These are phyloP conservation scores for Tortrix viridana DNA, from an alignment of 2,888 invertebrate species.

Conservation along the genomic window DNA sequence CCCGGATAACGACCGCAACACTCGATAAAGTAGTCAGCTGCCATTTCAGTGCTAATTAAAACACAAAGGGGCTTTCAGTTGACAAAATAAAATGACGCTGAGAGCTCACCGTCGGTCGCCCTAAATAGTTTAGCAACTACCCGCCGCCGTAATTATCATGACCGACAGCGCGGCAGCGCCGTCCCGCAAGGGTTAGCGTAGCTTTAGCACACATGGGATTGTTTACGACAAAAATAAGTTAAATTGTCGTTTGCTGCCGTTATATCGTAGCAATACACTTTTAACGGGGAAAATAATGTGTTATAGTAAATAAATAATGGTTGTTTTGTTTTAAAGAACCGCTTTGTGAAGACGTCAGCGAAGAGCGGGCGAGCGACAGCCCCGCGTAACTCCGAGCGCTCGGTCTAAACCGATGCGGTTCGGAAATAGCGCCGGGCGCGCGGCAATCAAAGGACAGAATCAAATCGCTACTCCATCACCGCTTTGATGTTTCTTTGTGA, in stretches of 20 bases:
- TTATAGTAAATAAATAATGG: too few relatives aligned
- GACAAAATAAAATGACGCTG: constrained; percentile 65
- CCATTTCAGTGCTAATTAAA: constrained; percentile 64
- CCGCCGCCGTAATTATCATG: constrained; percentile 65
- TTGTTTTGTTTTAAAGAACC: constrained; percentile 22
- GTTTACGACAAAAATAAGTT: constrained; percentile 18
- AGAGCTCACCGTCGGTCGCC: constrained; percentile 57
- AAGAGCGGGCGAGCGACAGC: constrained; percentile 23
- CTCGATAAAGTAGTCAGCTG: constrained; percentile 36
- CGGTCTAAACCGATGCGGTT: constrained; percentile 28
- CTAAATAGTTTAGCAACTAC: constrained; percentile 68
- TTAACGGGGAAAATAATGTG: constrained; percentile 15
- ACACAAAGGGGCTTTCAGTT: constrained; percentile 67
- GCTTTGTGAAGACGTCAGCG: background rate
- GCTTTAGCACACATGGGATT: constrained; percentile 18
- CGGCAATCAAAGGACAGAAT: constrained; percentile 75
- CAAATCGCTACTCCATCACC: constrained; percentile 62
- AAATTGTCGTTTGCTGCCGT: constrained; percentile 20
- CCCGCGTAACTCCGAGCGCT: constrained; percentile 22
- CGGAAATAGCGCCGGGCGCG: constrained; percentile 64
- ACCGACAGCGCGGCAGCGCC: constrained; percentile 45
- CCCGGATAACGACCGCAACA: constrained; percentile 45
- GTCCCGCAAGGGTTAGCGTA: constrained; percentile 30
- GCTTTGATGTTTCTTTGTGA: constrained; percentile 75
- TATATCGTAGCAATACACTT: constrained; percentile 19